Percentiles rank a stretch among this genome's conserved stretches.
phyloP scores from a whole-genome alignment of 2,113 vertebrate species.

The Cheilinus undulatus region DNA sequence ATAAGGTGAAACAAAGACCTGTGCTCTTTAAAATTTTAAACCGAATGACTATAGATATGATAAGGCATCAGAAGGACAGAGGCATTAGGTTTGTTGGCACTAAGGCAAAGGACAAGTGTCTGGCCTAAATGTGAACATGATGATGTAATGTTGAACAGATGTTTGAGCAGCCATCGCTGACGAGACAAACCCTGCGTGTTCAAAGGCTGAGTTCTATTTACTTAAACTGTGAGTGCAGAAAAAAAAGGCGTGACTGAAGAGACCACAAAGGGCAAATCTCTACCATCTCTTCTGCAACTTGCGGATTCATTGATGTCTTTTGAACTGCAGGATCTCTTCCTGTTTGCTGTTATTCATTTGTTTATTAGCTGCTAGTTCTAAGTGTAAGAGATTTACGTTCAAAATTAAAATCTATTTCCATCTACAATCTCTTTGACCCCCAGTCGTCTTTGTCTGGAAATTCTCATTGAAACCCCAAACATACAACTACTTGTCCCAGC shows the following conservation, averaged over 20 bases:
- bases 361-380: neutral
- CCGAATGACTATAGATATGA: slow-evolving; percentile 6
- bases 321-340: neutral
- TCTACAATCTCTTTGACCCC: neutral
- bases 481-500: neutral
- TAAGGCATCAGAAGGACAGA: slow-evolving; percentile 16
- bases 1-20: slow-evolving; percentile 30
- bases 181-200: slow-evolving; percentile 15
- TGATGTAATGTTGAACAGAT: slow-evolving; percentile 53
- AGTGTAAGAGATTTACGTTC: neutral
- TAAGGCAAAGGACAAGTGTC: slow-evolving; percentile 15
- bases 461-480: neutral
- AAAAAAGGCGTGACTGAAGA: neutral
- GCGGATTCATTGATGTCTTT: slow-evolving; percentile 15
- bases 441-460: neutral
- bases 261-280: slow-evolving; percentile 4
- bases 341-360: neutral
- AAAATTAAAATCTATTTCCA: neutral
- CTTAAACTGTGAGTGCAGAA: slow-evolving; percentile 17
- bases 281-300: neutral
- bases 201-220: slow-evolving; percentile 36
- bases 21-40: slow-evolving; percentile 18
- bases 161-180: slow-evolving; percentile 8
- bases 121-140: slow-evolving; percentile 24
- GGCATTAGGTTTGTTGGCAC: slow-evolving; percentile 1